Evolutionary conservation across 2,888 invertebrate genomes (phyloP), one percentile per base, ranked within the genome.

Genomic region (Microdon myrmicae): DNA sequence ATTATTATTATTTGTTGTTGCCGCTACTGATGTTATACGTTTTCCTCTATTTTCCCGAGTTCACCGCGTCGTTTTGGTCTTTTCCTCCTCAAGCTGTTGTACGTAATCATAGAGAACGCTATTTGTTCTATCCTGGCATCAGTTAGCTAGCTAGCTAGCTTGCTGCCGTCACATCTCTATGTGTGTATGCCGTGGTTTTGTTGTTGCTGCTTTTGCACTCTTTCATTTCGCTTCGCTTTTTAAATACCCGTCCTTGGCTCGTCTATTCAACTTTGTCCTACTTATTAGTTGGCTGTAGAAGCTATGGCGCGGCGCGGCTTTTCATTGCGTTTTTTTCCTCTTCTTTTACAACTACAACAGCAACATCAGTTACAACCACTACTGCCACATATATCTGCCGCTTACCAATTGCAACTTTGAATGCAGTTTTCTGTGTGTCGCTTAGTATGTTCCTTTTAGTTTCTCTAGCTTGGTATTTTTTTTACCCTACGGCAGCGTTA

Each of bases 201-300:
- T 14, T 44, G 41, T 29, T 54, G 47, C 31, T 12, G 14, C 38
- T 48, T 67, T 60, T 67, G 60, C 60, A 60, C 60, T 67, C 56
- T 59, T 60, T 66, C 55, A 56, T 66, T 67, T 66, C 69, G 68
- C 68, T 72, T 71, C 71, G 71, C 69, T 73, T 72, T 72, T 71
- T 76, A 75, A 78, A 77, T 78, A 78, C 78, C 78, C 80, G 80
- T 80, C 80, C 80, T 80, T 80, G 80, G 79, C 77, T 79, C 77
- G 80, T 79, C 78, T 80, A 79, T 80, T 80, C 80, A 80, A 80
- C 80, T 80, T 80, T 80, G 80, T 80, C 79, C 80, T 77, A 80
- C 77, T 80, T 80, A 73, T 72, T 75, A 72, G 73, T 72, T 73
- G 73, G 72, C 72, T 73, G 69, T 72, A 71, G 71, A 58, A 51